These are phyloP conservation scores for Anagrus nilaparvatae DNA, from an alignment of 1,140 invertebrate species.

Conservation along the genomic window DNA sequence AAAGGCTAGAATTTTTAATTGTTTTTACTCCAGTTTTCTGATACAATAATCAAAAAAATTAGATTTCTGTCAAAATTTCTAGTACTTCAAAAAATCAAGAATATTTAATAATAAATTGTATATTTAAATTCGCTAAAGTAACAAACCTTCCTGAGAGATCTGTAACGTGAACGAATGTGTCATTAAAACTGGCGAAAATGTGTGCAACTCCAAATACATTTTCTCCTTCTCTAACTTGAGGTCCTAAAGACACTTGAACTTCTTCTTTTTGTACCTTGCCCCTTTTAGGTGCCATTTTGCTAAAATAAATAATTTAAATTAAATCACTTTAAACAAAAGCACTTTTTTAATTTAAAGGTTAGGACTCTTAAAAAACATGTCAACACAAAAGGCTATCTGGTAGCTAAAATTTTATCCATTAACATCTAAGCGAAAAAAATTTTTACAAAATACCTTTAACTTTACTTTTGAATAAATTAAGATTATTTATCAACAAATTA, in stretches of 20 bases:
- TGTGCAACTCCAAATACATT: conserved; percentile 98
- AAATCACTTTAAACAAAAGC: conserved; percentile 9
- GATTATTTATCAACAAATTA: too few species aligned
- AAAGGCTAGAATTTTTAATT: background rate
- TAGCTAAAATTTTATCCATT: too few species aligned
- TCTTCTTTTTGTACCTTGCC: conserved; percentile 94
- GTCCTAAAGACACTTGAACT: conserved; percentile 91
- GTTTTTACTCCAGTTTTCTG: too few species aligned
- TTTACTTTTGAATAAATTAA: too few species aligned
- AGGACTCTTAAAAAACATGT: background rate
- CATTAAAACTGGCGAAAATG: conserved; percentile 99
- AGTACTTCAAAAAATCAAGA: too few species aligned
- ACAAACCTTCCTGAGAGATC: conserved; percentile 88
- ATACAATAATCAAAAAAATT: conserved; percentile 1
- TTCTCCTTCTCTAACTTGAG: conserved; percentile 94
- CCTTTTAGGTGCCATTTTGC: conserved; percentile 89
- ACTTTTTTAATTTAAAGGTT: background rate
- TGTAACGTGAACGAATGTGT: conserved; percentile 99
- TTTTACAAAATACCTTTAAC: too few species aligned
- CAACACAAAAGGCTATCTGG: background rate
- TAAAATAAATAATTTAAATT: conserved; percentile 14
- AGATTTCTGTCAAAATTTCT: background rate
- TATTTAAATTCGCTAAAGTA: too few species aligned
- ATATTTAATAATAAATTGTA: too few species aligned
- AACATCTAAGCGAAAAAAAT: too few species aligned